Evolutionary conservation across 1,140 invertebrate genomes (phyloP).

Genomic region (Pogonognathellus flavescens): DNA sequence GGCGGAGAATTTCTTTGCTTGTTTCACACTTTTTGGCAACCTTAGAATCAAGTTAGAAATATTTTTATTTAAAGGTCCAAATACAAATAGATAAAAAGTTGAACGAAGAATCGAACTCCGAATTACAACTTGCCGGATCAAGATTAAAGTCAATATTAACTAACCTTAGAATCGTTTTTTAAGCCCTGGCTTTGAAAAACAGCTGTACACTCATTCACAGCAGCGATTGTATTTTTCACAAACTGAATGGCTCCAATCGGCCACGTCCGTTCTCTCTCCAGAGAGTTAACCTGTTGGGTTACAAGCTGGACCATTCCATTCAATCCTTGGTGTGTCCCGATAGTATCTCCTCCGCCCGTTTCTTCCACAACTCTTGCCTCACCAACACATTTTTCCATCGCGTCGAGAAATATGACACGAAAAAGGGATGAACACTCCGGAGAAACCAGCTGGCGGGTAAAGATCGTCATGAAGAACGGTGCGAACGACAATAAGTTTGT

Average conservation of each 20-base stretch:
- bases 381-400: slow-evolving; percentile 56
- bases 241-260: slow-evolving; percentile 60
- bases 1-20: not conserved
- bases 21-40: too few species aligned
- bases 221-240: slow-evolving; percentile 36
- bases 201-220: slow-evolving; percentile 11
- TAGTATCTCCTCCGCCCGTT: not conserved
- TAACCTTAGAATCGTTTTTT: not conserved
- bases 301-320: slow-evolving; percentile 52
- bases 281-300: slow-evolving; percentile 50
- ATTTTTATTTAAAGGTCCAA: too few species aligned
- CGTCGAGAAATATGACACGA: slow-evolving; percentile 54
- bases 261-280: slow-evolving; percentile 62
- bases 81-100: too few species aligned
- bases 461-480: slow-evolving; percentile 54
- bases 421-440: slow-evolving; percentile 52
- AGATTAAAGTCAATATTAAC: too few species aligned
- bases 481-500: slow-evolving; percentile 54
- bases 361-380: not conserved
- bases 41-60: too few species aligned
- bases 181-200: not conserved
- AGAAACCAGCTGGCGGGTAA: slow-evolving; percentile 32
- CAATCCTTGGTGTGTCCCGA: not conserved
- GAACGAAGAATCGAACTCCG: too few species aligned
- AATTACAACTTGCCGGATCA: too few species aligned